phyloP scores from a whole-genome alignment of 2,888 invertebrate genomes.

The Tenodera sinensis region DNA sequence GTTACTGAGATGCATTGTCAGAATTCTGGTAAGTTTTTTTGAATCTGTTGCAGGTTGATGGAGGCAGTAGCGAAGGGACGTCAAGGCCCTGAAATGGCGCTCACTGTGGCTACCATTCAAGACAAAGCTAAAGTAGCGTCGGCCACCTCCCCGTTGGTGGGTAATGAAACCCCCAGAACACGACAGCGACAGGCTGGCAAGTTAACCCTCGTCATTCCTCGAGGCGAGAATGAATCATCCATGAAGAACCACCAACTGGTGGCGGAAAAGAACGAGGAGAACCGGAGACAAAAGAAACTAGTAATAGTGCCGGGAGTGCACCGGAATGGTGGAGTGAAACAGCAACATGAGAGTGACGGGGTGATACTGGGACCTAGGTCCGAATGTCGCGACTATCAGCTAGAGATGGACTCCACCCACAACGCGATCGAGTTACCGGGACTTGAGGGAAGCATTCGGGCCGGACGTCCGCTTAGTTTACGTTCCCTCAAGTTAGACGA shows the following conservation, averaged over 20 bases:
- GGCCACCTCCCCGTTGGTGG: background rate
- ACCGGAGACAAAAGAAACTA: conserved; percentile 17
- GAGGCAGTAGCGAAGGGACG: background rate
- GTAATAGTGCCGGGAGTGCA: conserved; percentile 14
- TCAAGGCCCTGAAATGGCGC: background rate
- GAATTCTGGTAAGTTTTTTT: too few species aligned
- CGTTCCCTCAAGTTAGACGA: conserved; percentile 19
- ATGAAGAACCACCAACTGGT: background rate
- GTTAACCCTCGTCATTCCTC: background rate
- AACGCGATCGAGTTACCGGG: background rate
- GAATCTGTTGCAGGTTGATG: conserved; percentile 3
- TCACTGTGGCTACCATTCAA: background rate
- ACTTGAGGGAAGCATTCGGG: background rate
- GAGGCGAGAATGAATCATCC: background rate
- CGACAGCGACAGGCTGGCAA: background rate
- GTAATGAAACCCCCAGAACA: background rate
- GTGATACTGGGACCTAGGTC: background rate
- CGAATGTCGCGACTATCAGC: background rate
- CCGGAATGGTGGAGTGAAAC: background rate
- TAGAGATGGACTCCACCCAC: background rate
- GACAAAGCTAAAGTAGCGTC: background rate
- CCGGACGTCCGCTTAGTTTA: conserved; percentile 5
- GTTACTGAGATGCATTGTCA: too few species aligned
- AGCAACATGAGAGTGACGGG: background rate
- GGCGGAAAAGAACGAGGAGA: conserved; percentile 20